Evolutionary conservation across 1,140 invertebrate species (phyloP).

Genomic region (Drosophila lacertosa): DNA sequence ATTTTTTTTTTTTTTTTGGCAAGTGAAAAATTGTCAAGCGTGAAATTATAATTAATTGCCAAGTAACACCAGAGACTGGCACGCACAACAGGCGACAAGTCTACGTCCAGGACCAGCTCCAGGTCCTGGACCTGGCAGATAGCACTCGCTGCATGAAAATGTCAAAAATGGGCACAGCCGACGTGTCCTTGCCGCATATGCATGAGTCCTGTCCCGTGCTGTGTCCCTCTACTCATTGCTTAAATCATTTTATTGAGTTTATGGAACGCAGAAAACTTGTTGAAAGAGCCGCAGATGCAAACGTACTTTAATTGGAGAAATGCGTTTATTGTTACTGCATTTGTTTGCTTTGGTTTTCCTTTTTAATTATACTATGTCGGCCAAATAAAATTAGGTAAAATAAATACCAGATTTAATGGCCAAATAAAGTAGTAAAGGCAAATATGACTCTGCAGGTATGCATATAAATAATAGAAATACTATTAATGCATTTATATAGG

Average conservation of each 20-base stretch:
- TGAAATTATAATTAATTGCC: constrained; percentile 80
- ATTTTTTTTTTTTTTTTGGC: constrained; percentile 29
- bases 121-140: constrained; percentile 17
- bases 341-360: neutral
- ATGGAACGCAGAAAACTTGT: constrained; percentile 6
- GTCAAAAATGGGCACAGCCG: constrained; percentile 37
- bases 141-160: constrained; percentile 36
- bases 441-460: neutral
- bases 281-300: constrained; percentile 4
- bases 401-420: neutral
- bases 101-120: neutral
- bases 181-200: constrained; percentile 28
- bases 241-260: constrained; percentile 7
- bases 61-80: constrained; percentile 50
- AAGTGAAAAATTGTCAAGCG: constrained; percentile 66
- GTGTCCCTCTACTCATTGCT: neutral
- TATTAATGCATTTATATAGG: too few species aligned
- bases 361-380: neutral
- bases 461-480: too few species aligned
- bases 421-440: neutral
- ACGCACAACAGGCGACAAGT: constrained; percentile 32
- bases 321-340: neutral
- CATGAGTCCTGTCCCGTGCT: constrained; percentile 19
- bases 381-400: neutral
- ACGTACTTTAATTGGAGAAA: constrained; percentile 20